Base-by-base conservation (phyloP, 2,888 invertebrate species). In the Drosophila percnosoma region DNA sequence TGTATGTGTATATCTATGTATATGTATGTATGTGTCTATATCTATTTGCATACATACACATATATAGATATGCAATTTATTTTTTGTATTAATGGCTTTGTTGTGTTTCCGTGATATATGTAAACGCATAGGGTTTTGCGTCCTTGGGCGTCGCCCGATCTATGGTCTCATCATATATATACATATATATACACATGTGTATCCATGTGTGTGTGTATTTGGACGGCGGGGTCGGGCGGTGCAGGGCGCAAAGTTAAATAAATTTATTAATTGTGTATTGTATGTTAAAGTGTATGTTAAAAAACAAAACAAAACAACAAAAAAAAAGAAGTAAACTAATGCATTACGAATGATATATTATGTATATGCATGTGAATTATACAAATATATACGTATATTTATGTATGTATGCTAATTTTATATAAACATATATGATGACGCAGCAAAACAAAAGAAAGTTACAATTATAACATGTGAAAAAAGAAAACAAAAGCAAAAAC, bases 61-160 rank as follows among this genome's bases (percentile, higher is more conserved):
- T 73, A 53, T 60, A 55, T 74, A 63, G 67, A 65, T 70, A 64
- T 74, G 68, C 73, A 63, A 66, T 70, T 65, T 67, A 45, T 76
- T 80, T 77, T 80, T 80, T 77, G 77, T 77, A 77, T 77, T 77
- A 84, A 89, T 86, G 87, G 89, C 86, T 86, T 86, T 90, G 86
- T 86, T 86, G 90, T 86, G 90, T 86, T 86, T 86, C 72, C 90
- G 90, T 90, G 90, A 86, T 86, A 85, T 88, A 80, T 88, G 90
- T 85, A 80, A 85, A 89, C 89, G 89, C 89, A 86, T 85, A 87
- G 68, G 68, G 80, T 66, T 65, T 78, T 75, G 61, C 53, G 64
- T 57, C 55, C 42, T 36, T 11, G 18, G 21, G 21, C 34, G 42
- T 42, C 34, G 40, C 61, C 68, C n/a, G 38, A 70, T 51, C 42